Percentiles rank a stretch among this genome's conserved stretches.
Evolutionary conservation across 2,888 invertebrate species (phyloP).

Genomic region (Apotomis betuletana): DNA sequence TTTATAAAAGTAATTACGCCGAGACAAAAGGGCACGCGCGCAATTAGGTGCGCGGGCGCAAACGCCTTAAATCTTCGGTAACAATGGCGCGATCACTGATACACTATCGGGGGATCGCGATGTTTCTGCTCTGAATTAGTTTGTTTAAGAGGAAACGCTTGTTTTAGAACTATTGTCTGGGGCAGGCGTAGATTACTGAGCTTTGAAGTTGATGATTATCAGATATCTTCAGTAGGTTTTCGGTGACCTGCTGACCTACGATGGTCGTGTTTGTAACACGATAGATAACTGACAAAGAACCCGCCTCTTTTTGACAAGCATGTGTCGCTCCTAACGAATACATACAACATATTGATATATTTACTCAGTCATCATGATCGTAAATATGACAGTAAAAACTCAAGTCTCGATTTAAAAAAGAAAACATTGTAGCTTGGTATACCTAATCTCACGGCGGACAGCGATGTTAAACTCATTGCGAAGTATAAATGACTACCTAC

Average conservation of each 20-base stretch:
- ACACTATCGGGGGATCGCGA: constrained; percentile 67
- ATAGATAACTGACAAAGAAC: too few species aligned
- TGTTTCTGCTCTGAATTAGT: constrained; percentile 72
- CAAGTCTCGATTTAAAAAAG: too few species aligned
- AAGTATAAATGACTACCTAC: too few species aligned
- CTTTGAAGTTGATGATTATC: not conserved
- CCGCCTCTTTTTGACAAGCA: too few species aligned
- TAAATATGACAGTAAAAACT: too few species aligned
- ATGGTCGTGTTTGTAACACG: too few species aligned
- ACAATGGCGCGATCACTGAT: constrained; percentile 74
- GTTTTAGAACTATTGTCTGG: constrained; percentile 41
- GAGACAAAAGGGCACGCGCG: constrained; percentile 68
- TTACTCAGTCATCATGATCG: too few species aligned
- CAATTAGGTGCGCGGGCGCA: constrained; percentile 59
- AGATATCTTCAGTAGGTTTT: not conserved
- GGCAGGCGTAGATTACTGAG: constrained; percentile 1
- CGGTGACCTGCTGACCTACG: not conserved
- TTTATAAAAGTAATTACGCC: constrained; percentile 72
- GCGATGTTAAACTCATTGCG: too few species aligned
- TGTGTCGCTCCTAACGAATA: too few species aligned
- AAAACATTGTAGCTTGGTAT: too few species aligned
- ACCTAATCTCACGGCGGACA: too few species aligned
- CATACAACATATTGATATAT: too few species aligned
- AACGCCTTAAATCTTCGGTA: constrained; percentile 60
- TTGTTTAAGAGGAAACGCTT: constrained; percentile 58